Conservation (phyloP, 2,888 invertebrate species). For the Oxyscelio sp. region DNA sequence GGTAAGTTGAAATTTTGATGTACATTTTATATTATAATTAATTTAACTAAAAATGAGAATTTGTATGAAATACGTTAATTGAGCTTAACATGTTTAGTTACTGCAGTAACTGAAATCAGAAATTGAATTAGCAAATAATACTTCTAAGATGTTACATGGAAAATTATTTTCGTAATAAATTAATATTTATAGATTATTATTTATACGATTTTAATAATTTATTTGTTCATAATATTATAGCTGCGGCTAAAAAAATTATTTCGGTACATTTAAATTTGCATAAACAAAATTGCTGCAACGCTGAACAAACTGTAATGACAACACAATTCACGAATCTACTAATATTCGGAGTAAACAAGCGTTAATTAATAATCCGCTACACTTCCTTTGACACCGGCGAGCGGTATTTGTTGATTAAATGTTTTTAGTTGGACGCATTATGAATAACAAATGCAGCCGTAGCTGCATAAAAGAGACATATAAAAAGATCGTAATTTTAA, state of each 20-base stretch:
- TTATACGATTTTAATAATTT: no score
- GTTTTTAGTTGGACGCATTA: constrained; percentile 36
- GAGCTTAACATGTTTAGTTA: no score
- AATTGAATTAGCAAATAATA: no score
- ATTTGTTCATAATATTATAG: no score
- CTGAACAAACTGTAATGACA: neutral
- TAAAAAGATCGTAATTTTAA: constrained; percentile 70
- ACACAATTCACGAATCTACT: neutral
- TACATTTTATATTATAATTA: no score
- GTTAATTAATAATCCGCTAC: constrained; percentile 32
- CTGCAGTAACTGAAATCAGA: no score
- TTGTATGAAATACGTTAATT: no score
- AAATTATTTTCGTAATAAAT: no score
- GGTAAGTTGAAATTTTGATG: no score
- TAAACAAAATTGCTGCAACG: neutral
- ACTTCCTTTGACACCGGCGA: constrained; percentile 3
- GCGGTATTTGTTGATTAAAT: constrained; percentile 37
- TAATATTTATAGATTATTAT: no score
- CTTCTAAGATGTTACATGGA: no score
- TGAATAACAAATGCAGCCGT: constrained; percentile 51
- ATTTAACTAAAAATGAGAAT: no score
- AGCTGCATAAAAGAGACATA: constrained; percentile 54
- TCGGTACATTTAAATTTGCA: neutral
- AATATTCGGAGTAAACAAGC: constrained; percentile 3
- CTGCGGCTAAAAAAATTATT: neutral